These are phyloP conservation scores for Lamprologus speciosus DNA, from an alignment of 2,113 vertebrate genomes.

Conservation along the genomic window DNA sequence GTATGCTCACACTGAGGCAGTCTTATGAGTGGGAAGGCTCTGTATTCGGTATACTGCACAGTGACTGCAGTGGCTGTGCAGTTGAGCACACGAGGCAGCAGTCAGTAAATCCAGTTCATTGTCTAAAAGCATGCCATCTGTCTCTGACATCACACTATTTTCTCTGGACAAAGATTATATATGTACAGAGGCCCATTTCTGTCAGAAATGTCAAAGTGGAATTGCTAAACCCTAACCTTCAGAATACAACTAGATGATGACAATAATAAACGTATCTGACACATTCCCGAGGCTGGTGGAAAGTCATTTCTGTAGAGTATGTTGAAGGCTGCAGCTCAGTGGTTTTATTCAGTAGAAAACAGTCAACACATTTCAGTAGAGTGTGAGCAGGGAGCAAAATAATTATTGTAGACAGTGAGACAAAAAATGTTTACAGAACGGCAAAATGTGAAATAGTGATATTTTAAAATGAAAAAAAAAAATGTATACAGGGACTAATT, in stretches of 20 bases:
- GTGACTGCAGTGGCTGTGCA: not conserved
- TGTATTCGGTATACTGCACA: not conserved
- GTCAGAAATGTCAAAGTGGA: not conserved
- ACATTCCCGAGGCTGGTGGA: not conserved
- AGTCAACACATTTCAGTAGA: not conserved
- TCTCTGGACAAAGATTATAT: not conserved
- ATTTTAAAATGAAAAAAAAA: not conserved
- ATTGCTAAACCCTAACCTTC: not conserved
- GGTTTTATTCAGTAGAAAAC: not conserved
- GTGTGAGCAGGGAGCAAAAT: not conserved
- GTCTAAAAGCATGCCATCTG: not conserved
- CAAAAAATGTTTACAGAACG: not conserved
- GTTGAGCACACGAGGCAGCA: not conserved
- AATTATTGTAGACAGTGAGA: not conserved
- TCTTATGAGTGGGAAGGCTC: not conserved
- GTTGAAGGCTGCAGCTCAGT: not conserved
- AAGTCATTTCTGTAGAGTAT: not conserved
- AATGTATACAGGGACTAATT: not conserved
- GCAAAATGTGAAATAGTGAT: not conserved
- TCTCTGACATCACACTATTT: not conserved
- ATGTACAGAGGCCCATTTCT: not conserved
- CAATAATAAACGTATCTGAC: not conserved
- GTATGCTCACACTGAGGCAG: not conserved
- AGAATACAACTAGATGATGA: not conserved
- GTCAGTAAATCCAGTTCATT: not conserved